Percentiles rank a stretch among this genome's conserved stretches.
These are phyloP conservation scores for Alca torda DNA, from an alignment of 2,797 vertebrate genomes.

Conservation along the genomic window DNA sequence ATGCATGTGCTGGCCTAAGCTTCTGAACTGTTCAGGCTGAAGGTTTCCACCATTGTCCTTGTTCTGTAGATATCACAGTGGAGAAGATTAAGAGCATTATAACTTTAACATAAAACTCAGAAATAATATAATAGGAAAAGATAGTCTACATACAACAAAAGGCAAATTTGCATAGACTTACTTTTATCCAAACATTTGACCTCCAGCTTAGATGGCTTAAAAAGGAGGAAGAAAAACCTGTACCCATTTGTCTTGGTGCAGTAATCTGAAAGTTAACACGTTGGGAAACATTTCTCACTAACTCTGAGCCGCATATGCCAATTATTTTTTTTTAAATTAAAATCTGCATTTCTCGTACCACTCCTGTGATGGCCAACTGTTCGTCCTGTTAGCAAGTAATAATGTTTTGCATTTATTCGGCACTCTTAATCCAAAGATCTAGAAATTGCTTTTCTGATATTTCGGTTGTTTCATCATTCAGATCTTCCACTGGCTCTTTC, in stretches of 20 bases:
- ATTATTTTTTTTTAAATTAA: background rate
- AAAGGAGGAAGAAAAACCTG: slow-evolving; percentile 30
- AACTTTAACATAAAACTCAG: slow-evolving; percentile 61
- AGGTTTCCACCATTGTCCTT: slow-evolving; percentile 59
- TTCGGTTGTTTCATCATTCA: background rate
- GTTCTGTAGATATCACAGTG: slow-evolving; percentile 62
- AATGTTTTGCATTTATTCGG: background rate
- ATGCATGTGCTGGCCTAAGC: slow-evolving; percentile 54
- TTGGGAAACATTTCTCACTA: background rate
- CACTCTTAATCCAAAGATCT: slow-evolving; percentile 6
- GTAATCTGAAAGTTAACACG: slow-evolving; percentile 54
- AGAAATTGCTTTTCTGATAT: slow-evolving; percentile 8
- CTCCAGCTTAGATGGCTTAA: slow-evolving; percentile 53
- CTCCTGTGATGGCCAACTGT: background rate
- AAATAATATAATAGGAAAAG: slow-evolving; percentile 57
- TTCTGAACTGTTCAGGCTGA: slow-evolving; percentile 64
- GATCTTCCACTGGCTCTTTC: background rate
- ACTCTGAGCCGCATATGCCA: background rate
- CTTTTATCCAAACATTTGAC: slow-evolving; percentile 69
- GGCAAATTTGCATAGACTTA: slow-evolving; percentile 51
- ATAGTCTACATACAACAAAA: slow-evolving; percentile 58
- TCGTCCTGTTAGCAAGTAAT: background rate
- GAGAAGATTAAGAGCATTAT: slow-evolving; percentile 67
- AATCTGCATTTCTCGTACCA: background rate
- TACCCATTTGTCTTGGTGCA: slow-evolving; percentile 17